Evolutionary conservation across 2,888 invertebrate genomes (phyloP).

Genomic region (Agrochola litura): DNA sequence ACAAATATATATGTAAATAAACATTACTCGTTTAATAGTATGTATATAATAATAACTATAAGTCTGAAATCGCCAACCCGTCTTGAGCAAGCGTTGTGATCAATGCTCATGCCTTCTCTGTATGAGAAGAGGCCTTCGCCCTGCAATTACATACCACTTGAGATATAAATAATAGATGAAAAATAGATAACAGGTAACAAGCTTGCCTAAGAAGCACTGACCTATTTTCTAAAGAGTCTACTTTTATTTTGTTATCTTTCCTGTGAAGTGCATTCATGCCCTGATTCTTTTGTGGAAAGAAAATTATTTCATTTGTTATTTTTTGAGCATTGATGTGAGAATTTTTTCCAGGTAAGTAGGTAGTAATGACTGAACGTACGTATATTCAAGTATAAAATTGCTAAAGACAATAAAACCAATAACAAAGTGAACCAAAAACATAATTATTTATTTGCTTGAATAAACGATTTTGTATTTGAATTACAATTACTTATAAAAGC

Average conservation of each 20-base stretch:
- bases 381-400: no score
- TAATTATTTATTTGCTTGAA: neutral
- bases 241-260: slow-evolving; percentile 29
- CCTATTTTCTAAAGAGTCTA: slow-evolving; percentile 32
- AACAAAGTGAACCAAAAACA: neutral
- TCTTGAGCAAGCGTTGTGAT: no score
- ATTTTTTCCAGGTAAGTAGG: neutral
- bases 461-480: neutral
- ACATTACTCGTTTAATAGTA: no score
- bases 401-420: neutral
- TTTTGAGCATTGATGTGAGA: slow-evolving; percentile 30
- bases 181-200: slow-evolving; percentile 22
- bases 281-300: slow-evolving; percentile 35
- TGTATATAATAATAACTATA: no score
- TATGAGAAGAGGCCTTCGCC: no score
- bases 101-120: no score
- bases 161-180: neutral
- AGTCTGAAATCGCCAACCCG: no score
- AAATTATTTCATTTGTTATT: slow-evolving; percentile 47
- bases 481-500: neutral
- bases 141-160: no score
- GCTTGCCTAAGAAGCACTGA: slow-evolving; percentile 25
- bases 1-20: no score
- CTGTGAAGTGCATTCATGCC: slow-evolving; percentile 41
- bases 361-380: neutral